phyloP scores from a whole-genome alignment of 2,113 vertebrate species.

The Stercorarius parasiticus region DNA sequence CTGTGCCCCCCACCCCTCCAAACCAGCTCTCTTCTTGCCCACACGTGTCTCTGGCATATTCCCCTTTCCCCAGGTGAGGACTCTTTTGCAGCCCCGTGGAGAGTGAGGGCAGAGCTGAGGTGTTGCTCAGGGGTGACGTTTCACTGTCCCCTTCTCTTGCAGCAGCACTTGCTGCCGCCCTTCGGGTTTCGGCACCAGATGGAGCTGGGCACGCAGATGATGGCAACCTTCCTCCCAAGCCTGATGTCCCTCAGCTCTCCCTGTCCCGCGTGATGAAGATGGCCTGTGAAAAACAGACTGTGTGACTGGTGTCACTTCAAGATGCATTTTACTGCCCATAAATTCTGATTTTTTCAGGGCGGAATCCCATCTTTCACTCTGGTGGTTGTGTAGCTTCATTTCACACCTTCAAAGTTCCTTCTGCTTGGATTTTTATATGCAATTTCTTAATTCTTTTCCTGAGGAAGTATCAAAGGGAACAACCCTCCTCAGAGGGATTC shows the following conservation, averaged over 20 bases:
- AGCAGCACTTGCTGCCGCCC: not conserved
- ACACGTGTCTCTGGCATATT: rapidly evolving
- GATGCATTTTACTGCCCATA: not conserved
- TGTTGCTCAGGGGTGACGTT: not conserved
- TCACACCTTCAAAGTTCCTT: not conserved
- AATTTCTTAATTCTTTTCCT: not conserved
- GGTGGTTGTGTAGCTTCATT: not conserved
- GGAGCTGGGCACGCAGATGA: not conserved
- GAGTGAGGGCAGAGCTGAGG: not conserved
- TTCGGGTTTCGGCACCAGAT: rapidly evolving
- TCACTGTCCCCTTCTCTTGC: not conserved
- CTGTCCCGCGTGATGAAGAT: rapidly evolving
- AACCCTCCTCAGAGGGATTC: not conserved
- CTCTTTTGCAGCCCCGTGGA: not conserved
- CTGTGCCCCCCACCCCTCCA: not conserved
- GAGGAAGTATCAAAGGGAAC: not conserved
- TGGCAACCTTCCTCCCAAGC: not conserved
- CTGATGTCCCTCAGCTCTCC: not conserved
- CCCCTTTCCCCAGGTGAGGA: not conserved
- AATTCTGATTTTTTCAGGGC: not conserved
- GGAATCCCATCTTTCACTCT: not conserved
- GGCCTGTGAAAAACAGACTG: not conserved
- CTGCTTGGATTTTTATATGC: not conserved
- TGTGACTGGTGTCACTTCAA: not conserved
- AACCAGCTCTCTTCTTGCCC: not conserved